Percentiles rank a stretch among this genome's conserved stretches.
Conservation (phyloP, 2,797 vertebrate genomes). For the Ptychobarbus kaznakovi region DNA sequence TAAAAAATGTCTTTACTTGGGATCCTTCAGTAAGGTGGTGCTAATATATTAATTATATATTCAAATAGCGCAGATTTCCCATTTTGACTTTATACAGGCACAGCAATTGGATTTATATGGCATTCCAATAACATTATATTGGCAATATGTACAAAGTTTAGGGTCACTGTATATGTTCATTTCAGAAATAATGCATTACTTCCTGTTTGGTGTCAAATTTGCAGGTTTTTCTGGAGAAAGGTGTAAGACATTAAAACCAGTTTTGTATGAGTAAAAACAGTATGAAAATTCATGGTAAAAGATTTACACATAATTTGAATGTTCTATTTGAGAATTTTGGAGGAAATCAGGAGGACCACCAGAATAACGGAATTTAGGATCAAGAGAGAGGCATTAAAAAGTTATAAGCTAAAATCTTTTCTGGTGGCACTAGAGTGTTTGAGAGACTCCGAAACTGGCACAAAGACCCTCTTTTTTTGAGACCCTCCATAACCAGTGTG, state of each 20-base stretch:
- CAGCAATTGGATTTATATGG: neutral
- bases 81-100: neutral
- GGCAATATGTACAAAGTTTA: neutral
- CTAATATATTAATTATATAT: neutral
- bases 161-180: neutral
- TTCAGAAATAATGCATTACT: neutral
- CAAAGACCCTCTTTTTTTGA: neutral
- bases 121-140: neutral
- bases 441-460: neutral
- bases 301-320: neutral
- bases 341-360: too few species aligned
- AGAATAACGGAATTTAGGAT: neutral
- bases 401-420: neutral
- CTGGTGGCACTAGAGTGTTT: neutral
- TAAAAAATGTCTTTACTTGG: neutral
- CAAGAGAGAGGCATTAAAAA: neutral
- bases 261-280: neutral
- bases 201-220: neutral
- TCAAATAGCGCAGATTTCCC: neutral
- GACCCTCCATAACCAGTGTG: neutral
- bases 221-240: neutral
- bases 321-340: neutral
- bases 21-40: neutral
- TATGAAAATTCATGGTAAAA: neutral
- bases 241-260: neutral